These are phyloP conservation scores for Aphelenchoides besseyi DNA, from an alignment of 1,140 invertebrate genomes.

Conservation along the genomic window DNA sequence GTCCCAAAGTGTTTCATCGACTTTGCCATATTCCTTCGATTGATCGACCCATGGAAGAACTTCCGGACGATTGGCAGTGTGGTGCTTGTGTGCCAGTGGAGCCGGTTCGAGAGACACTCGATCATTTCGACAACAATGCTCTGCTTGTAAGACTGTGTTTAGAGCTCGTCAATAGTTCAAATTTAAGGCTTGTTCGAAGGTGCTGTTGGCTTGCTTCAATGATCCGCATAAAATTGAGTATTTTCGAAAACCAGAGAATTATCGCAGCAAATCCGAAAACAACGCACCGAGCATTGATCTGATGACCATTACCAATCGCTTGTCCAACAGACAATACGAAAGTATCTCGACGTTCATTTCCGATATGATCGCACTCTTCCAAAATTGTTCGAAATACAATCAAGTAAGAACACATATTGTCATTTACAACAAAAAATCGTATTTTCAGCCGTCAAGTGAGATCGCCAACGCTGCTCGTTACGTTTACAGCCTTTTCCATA, in stretches of 20 bases:
- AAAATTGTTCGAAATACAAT: constrained; percentile 51
- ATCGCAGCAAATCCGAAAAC: constrained; percentile 24
- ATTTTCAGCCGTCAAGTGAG: constrained; percentile 30
- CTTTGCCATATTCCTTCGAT: constrained; percentile 40
- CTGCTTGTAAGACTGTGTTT: neutral
- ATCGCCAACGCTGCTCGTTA: constrained; percentile 25
- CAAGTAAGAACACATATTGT: constrained; percentile 19
- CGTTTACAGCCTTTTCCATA: constrained; percentile 35
- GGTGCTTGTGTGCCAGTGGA: constrained; percentile 30
- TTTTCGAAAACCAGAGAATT: constrained; percentile 32
- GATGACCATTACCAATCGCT: constrained; percentile 27
- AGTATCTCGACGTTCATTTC: constrained; percentile 32
- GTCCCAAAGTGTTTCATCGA: constrained; percentile 43
- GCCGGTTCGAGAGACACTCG: constrained; percentile 20
- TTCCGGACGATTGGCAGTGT: constrained; percentile 50
- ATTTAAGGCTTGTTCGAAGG: constrained; percentile 50
- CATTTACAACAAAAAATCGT: constrained; percentile 12
- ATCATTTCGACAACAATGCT: constrained; percentile 25
- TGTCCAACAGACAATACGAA: constrained; percentile 20
- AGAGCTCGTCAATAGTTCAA: neutral
- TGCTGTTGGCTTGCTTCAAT: constrained; percentile 40
- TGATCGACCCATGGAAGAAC: constrained; percentile 27
- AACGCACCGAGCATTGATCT: constrained; percentile 39
- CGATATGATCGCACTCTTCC: constrained; percentile 47
- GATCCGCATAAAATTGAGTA: constrained; percentile 29